Evolutionary conservation across 2,797 vertebrate species (phyloP), one percentile per base, ranked within the genome.

Genomic region (Psittacula echo): DNA sequence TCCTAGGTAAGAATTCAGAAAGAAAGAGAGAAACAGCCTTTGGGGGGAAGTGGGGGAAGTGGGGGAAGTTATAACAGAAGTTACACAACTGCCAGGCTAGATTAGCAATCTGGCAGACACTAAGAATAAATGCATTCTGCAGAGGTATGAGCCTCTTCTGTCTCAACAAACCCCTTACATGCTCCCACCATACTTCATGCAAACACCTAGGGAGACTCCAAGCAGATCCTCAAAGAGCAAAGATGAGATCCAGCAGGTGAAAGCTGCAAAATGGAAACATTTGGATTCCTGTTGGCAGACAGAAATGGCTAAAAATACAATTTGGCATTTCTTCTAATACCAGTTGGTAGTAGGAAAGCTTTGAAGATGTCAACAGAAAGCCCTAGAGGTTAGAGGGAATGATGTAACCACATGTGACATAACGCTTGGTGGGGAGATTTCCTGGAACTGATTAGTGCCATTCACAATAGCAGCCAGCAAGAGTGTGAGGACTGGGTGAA

Each of bases 401-500:
- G 94, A 95, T 85, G 94, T 95, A 96, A 95, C 56, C 26, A 1
- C n/a, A 37, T 95, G 93, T 94, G 95, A 96, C 93, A 94, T 95
- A 95, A 95, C 72, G 68, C 84, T 93, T 82, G 76, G 80, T 86
- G 83, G 60, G 84, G 93, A 94, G 94, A 95, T 93, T 94, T 94
- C 93, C 95, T 96, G 94, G 94, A 96, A 96, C 51, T 90, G 88
- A 93, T 93, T 87, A 94, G 88, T 96, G 88, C 93, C 88, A 87
- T 91, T 93, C 90, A 95, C 17, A 73, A 86, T 73, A 95, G 84
- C 94, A 93, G 95, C 93, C 95, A 97, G 95, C 4, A 0, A 90
- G 76, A 91, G 89, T 77, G 80, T 84, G 87, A 96, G 80, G 91
- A 50, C 94, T 94, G 93, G 90, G 90, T 91, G 95, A 93, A 85